Evolutionary conservation across 2,888 invertebrate genomes (phyloP).

Genomic region (Copidosoma aretas): DNA sequence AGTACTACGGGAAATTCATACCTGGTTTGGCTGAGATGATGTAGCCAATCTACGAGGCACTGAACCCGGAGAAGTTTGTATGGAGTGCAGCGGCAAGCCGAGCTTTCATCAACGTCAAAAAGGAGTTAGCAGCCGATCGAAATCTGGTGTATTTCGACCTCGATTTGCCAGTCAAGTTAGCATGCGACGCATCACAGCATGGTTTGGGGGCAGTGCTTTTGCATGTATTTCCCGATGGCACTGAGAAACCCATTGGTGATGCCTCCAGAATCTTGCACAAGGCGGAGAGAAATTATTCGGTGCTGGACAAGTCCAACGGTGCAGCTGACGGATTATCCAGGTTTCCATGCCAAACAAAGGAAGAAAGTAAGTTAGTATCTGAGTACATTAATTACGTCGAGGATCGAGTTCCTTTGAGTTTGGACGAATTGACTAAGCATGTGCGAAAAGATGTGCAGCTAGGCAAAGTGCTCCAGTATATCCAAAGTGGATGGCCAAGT

Average conservation of each 20-base stretch:
- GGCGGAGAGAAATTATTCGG: constrained; percentile 42
- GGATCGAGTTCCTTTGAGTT: no score
- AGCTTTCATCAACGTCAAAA: constrained; percentile 29
- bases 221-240: constrained; percentile 37
- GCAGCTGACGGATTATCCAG: constrained; percentile 36
- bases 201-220: constrained; percentile 33
- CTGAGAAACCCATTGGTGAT: constrained; percentile 42
- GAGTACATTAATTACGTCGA: no score
- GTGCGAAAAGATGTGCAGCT: no score
- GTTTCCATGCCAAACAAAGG: constrained; percentile 13
- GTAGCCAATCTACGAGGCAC: constrained; percentile 46
- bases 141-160: constrained; percentile 29
- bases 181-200: constrained; percentile 29
- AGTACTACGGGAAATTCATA: constrained; percentile 52
- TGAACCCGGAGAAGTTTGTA: constrained; percentile 43
- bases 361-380: not conserved
- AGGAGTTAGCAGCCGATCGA: constrained; percentile 13
- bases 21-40: constrained; percentile 41
- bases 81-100: constrained; percentile 24
- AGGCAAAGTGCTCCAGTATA: no score
- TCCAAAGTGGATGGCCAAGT: no score
- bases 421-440: no score
- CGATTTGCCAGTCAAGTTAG: constrained; percentile 27
- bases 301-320: constrained; percentile 43
- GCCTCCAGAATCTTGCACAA: constrained; percentile 40